Evolutionary conservation across 2,113 vertebrate genomes (phyloP).

Genomic region (Polypterus bichir): DNA sequence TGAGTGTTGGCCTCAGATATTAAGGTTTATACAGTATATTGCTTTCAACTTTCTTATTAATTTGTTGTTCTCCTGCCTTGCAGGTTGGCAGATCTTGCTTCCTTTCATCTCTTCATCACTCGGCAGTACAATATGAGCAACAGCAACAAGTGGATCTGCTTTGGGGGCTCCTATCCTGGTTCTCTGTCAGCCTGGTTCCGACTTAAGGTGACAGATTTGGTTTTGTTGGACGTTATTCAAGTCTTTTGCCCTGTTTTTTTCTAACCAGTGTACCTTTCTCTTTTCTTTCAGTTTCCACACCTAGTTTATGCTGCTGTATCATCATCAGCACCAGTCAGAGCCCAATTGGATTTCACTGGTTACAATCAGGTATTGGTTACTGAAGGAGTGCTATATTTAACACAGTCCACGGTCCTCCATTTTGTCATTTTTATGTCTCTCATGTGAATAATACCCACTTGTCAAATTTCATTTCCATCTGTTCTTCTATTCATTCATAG

Average conservation of each 20-base stretch:
- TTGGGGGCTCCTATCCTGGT: slow-evolving; percentile 71
- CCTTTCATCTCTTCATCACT: slow-evolving; percentile 47
- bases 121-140: slow-evolving; percentile 43
- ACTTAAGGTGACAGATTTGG: slow-evolving; percentile 47
- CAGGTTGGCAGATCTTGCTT: slow-evolving; percentile 55
- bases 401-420: too few relatives aligned
- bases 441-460: too few relatives aligned
- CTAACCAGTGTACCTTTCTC: neutral
- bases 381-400: neutral
- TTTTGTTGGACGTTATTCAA: neutral
- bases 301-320: slow-evolving; percentile 64
- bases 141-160: slow-evolving; percentile 67
- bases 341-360: slow-evolving; percentile 58
- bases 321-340: slow-evolving; percentile 67
- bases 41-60: neutral
- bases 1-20: slow-evolving; percentile 33
- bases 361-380: slow-evolving; percentile 50
- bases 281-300: slow-evolving; percentile 53
- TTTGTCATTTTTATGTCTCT: too few relatives aligned
- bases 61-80: neutral
- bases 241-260: neutral
- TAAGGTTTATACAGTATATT: neutral
- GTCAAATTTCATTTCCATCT: too few relatives aligned
- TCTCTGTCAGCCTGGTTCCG: slow-evolving; percentile 69
- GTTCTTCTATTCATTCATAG: neutral